Evolutionary conservation across 2,797 vertebrate genomes (phyloP).

Genomic region (Emys orbicularis): DNA sequence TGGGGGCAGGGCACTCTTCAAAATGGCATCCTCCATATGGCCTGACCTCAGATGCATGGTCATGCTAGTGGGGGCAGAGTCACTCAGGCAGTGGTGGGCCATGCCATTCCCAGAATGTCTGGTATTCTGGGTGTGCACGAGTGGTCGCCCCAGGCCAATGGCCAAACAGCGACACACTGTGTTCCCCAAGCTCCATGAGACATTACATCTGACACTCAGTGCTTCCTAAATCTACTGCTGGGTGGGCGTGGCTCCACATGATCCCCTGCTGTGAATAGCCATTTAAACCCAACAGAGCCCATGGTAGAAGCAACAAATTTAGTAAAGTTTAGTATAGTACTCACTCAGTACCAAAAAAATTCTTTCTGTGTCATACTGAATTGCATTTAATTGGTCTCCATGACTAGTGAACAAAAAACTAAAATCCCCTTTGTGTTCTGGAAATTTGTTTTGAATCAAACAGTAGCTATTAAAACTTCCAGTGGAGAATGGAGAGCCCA

Average conservation of each 20-base stretch:
- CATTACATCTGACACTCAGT: neutral
- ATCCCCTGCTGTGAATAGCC: neutral
- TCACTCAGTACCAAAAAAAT: fast-evolving
- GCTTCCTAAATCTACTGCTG: neutral
- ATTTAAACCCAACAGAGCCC: neutral
- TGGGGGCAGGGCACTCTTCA: no score
- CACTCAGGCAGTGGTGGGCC: neutral
- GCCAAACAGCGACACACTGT: neutral
- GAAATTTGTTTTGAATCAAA: neutral
- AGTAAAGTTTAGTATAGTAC: neutral
- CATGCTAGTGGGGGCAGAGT: neutral
- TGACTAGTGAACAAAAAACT: neutral
- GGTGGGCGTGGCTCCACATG: neutral
- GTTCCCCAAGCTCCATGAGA: neutral
- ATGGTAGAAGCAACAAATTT: neutral
- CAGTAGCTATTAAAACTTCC: neutral
- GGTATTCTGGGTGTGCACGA: neutral
- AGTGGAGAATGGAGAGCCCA: neutral
- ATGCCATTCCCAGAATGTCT: neutral
- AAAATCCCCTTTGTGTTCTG: neutral
- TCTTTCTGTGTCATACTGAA: neutral
- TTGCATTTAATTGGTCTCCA: neutral
- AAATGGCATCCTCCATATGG: no score
- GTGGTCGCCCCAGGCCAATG: neutral
- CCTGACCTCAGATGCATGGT: neutral